These are phyloP conservation scores for Corythornis madagascariensis DNA, from an alignment of 2,113 vertebrate genomes.

Conservation along the genomic window DNA sequence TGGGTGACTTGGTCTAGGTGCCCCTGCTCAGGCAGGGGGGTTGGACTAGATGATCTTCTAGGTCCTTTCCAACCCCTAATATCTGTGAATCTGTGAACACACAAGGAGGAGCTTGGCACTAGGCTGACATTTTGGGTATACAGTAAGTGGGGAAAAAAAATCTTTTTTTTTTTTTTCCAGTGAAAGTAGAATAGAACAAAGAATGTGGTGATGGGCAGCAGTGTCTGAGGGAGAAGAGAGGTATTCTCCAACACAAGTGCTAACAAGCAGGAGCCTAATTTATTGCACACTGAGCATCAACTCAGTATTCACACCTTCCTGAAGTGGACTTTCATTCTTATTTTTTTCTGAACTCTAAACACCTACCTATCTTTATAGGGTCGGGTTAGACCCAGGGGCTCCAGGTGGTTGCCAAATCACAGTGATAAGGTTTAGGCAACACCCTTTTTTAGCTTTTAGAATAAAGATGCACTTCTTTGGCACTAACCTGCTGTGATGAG, in stretches of 20 bases:
- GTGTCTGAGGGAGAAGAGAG: not conserved
- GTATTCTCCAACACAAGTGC: not conserved
- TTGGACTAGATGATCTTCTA: too few relatives aligned
- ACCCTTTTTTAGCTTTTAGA: not conserved
- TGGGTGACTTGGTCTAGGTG: too few relatives aligned
- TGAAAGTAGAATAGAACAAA: not conserved
- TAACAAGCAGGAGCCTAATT: not conserved
- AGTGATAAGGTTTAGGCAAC: not conserved
- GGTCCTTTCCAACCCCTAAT: too few relatives aligned
- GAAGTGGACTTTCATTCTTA: not conserved
- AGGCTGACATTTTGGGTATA: not conserved
- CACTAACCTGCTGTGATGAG: not conserved
- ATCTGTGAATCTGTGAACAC: not conserved
- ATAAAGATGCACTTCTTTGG: not conserved
- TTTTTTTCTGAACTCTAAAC: not conserved
- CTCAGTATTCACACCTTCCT: not conserved
- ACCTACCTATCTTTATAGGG: not conserved
- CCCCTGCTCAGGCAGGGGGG: too few relatives aligned
- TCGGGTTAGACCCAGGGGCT: not conserved
- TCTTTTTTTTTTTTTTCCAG: not conserved
- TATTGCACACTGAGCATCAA: not conserved
- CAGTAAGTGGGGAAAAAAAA: not conserved
- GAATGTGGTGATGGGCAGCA: not conserved
- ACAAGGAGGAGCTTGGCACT: rapidly evolving
- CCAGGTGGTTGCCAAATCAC: not conserved